Base-by-base conservation (phyloP, 2,888 invertebrate genomes). In the Conistra vaccinii region DNA sequence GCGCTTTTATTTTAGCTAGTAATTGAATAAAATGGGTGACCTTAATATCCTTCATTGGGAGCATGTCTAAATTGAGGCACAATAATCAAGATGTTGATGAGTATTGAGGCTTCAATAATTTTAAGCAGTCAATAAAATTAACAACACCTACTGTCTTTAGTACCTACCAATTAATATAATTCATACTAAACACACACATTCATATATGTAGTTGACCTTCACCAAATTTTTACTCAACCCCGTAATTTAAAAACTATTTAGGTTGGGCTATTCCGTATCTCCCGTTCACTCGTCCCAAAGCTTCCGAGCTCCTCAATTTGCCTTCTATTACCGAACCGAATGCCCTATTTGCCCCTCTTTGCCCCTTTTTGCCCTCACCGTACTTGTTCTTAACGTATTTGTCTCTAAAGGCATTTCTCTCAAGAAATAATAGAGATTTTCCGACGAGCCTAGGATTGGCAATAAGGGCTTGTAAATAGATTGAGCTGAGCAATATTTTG, bases 401-500 rank as follows among this genome's bases (percentile, higher is more conserved):
- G 72, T 80, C 32, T 78, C 79, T 77, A 20, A 32, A 69, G 68
- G 71, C 74, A 73, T 85, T 85, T 73, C 70, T 58, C 75, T 78
- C 70, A 67, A 79, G 76, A 75, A 75, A 83, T 80, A 85, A 86
- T 82, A 82, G 67, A 73, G 74, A 73, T 69, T 86, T 81, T 32
- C 57, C 69, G 70, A 66, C 60, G 72, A 76, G 70, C 76, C 76
- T 78, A 73, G 71, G 35, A 73, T 76, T 67, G 72, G 60, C 80
- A 74, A 81, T 70, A 84, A 74, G 68, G 61, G 76, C 69, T 66
- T 71, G 76, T 82, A 86, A 85, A 82, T 79, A 81, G 83, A 75
- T 74, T 78, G 10, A 53, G 76, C 70, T 68, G 74, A 76, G 42
- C 62, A 73, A 69, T 75, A 77, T 74, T 81, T 70, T 68, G 55